Evolutionary conservation across 2,888 invertebrate species (phyloP).

Genomic region (Nemapogon koenigi): DNA sequence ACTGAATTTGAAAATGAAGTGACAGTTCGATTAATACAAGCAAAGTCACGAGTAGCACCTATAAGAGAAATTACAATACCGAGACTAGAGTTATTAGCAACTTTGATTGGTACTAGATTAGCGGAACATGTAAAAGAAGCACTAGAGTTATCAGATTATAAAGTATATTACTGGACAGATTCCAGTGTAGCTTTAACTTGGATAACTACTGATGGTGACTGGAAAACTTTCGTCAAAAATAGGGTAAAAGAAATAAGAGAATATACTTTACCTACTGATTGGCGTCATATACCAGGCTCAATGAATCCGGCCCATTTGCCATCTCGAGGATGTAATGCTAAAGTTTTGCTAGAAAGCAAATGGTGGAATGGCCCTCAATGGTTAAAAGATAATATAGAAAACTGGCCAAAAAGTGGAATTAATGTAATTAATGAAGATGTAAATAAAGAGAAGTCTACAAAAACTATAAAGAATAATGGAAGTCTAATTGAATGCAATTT

Average conservation of each 20-base stretch:
- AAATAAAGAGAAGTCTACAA: background rate
- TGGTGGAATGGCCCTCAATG: slow-evolving; percentile 2
- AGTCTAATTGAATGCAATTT: background rate
- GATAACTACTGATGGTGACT: slow-evolving; percentile 1
- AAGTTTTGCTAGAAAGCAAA: background rate
- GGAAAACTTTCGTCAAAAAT: slow-evolving; percentile 4
- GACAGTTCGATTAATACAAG: slow-evolving; percentile 1
- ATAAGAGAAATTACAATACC: slow-evolving; percentile 5
- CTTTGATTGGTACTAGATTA: slow-evolving; percentile 3
- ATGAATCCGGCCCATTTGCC: slow-evolving; percentile 7
- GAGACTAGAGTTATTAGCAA: slow-evolving; percentile 4
- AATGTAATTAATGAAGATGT: slow-evolving; percentile 2
- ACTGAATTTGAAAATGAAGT: slow-evolving; percentile 4
- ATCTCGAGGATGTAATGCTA: slow-evolving; percentile 4
- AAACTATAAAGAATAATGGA: no score
- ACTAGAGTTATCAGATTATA: background rate
- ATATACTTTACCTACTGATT: background rate
- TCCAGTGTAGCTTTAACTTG: slow-evolving; percentile 4
- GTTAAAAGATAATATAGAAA: background rate
- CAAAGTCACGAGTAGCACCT: slow-evolving; percentile 4
- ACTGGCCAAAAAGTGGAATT: no score
- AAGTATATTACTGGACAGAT: slow-evolving; percentile 6
- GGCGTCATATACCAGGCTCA: slow-evolving; percentile 4
- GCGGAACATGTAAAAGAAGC: slow-evolving; percentile 1
- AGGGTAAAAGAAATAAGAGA: slow-evolving; percentile 5